Evolutionary conservation across 2,113 vertebrate species (phyloP).

Genomic region (Heptranchias perlo): DNA sequence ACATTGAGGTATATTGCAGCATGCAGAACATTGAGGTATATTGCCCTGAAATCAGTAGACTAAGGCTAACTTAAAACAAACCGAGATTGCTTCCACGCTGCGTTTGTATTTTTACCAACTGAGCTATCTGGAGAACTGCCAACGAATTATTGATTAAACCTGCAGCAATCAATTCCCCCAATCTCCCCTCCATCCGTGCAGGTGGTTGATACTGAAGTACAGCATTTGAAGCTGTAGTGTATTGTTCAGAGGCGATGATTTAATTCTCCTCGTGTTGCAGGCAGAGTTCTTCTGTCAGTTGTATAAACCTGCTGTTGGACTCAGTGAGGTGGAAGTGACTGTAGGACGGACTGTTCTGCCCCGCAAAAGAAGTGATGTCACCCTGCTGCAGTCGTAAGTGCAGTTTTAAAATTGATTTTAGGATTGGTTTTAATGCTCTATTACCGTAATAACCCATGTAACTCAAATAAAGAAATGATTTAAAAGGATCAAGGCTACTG

Average conservation of each 20-base stretch:
- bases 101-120: neutral
- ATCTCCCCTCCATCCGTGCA: neutral
- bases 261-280: slow-evolving; percentile 51
- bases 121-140: neutral
- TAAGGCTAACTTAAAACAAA: neutral
- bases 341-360: slow-evolving; percentile 72
- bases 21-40: no score
- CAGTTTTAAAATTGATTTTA: neutral
- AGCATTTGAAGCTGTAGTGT: neutral
- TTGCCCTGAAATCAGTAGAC: no score
- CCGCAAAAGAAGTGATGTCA: slow-evolving; percentile 64
- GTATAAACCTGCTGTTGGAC: slow-evolving; percentile 78
- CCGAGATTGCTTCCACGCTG: neutral
- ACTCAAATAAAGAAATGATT: neutral
- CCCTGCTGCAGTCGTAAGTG: slow-evolving; percentile 69
- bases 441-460: neutral
- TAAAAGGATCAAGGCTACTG: no score
- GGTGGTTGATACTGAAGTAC: neutral
- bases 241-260: neutral
- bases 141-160: neutral
- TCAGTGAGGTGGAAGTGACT: slow-evolving; percentile 69
- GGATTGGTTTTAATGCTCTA: neutral
- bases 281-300: slow-evolving; percentile 81
- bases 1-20: neutral
- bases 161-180: neutral